These are phyloP conservation scores for Drosophila micromelanica DNA, from an alignment of 1,140 invertebrate species.

Conservation along the genomic window DNA sequence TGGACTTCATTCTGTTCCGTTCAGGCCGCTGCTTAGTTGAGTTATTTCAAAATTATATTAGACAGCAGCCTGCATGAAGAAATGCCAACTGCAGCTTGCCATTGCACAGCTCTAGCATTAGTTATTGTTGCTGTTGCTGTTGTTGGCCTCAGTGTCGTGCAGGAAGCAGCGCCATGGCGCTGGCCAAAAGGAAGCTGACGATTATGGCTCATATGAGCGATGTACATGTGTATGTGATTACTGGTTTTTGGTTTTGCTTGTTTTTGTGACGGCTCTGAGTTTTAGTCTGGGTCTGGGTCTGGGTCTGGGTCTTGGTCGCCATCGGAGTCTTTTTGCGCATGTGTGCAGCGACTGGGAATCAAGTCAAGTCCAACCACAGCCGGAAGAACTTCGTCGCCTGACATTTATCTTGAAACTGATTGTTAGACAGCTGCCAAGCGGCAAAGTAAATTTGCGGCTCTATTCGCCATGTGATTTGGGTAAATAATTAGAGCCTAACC, in stretches of 20 bases:
- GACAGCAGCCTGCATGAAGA: constrained; percentile 46
- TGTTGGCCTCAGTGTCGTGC: constrained; percentile 53
- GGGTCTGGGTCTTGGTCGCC: constrained; percentile 1
- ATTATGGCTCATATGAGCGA: constrained; percentile 64
- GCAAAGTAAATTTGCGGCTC: not conserved
- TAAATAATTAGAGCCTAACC: too few species aligned
- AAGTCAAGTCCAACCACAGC: constrained; percentile 24
- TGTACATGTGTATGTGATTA: constrained; percentile 37
- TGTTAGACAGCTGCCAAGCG: constrained; percentile 44
- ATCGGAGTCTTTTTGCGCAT: constrained; percentile 14
- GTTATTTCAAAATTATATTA: constrained; percentile 79
- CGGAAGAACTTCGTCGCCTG: constrained; percentile 49
- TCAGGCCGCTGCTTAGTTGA: constrained; percentile 59
- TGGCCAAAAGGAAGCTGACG: constrained; percentile 76
- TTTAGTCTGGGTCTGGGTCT: constrained; percentile 5
- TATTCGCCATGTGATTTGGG: too few species aligned
- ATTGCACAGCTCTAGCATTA: constrained; percentile 34
- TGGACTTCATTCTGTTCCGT: not conserved
- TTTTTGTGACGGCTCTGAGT: not conserved
- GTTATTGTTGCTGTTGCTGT: constrained; percentile 27
- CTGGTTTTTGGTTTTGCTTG: constrained; percentile 22
- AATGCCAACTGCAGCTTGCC: constrained; percentile 34
- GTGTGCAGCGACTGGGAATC: constrained; percentile 19
- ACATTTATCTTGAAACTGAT: constrained; percentile 46
- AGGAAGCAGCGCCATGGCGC: constrained; percentile 69